phyloP scores from a whole-genome alignment of 2,797 vertebrate genomes.

The Acrossocheilus fasciatus region DNA sequence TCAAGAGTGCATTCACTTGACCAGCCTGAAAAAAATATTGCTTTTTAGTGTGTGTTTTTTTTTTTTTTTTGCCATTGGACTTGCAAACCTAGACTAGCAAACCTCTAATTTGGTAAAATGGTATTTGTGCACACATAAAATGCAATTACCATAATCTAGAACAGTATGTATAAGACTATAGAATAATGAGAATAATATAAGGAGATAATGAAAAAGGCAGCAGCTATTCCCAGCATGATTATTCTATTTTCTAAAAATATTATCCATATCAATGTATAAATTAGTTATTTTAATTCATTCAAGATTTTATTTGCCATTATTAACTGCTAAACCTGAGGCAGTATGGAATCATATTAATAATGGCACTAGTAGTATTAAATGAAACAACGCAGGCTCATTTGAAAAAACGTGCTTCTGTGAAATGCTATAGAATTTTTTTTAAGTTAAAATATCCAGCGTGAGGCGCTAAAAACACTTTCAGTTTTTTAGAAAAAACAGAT shows the following conservation, averaged over 20 bases:
- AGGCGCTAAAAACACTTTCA: too few species aligned
- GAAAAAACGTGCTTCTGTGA: too few species aligned
- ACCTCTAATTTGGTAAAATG: background rate
- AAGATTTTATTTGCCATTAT: background rate
- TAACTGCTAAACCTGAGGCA: background rate
- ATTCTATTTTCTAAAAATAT: background rate
- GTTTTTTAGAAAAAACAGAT: too few species aligned
- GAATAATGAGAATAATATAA: background rate
- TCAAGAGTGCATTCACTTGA: background rate
- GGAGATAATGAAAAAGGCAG: background rate
- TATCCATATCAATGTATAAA: background rate
- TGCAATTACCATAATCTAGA: background rate
- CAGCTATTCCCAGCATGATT: background rate
- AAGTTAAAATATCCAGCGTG: too few species aligned
- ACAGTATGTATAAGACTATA: background rate
- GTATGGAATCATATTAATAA: background rate
- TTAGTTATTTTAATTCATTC: background rate
- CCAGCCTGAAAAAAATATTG: background rate
- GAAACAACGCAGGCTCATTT: too few species aligned
- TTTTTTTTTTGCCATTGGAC: background rate
- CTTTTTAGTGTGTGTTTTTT: background rate
- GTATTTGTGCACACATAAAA: background rate
- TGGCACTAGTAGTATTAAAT: background rate
- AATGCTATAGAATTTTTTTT: too few species aligned
- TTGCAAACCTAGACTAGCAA: background rate